These are phyloP conservation scores for Enteromius trimaculatus DNA, from an alignment of 2,797 vertebrate genomes.

Conservation along the genomic window DNA sequence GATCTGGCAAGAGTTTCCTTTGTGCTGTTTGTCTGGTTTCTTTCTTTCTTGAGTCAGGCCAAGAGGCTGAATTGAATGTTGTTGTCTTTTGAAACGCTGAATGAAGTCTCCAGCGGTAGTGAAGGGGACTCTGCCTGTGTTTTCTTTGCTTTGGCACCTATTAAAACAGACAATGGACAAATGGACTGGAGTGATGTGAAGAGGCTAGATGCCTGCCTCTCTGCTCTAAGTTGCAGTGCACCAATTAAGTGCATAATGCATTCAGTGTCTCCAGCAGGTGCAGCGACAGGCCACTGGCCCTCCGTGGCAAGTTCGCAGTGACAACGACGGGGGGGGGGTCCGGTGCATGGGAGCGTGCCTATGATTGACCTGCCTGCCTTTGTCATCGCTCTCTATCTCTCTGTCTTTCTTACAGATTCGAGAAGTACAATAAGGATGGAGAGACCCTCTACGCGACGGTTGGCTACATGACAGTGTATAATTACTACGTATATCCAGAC, in stretches of 20 bases:
- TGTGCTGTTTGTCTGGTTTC: slow-evolving; percentile 79
- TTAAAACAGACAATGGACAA: slow-evolving; percentile 98
- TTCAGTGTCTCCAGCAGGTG: slow-evolving; percentile 99
- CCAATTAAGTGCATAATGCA: slow-evolving; percentile 99
- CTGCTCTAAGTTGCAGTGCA: slow-evolving; percentile 97
- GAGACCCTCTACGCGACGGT: slow-evolving; percentile 98
- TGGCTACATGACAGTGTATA: slow-evolving; percentile 99
- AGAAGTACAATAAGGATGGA: slow-evolving; percentile 99
- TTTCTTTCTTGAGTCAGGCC: slow-evolving; percentile 81
- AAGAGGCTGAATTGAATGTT: slow-evolving; percentile 98
- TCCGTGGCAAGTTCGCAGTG: slow-evolving; percentile 92
- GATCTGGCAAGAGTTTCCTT: slow-evolving; percentile 94
- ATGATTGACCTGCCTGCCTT: slow-evolving; percentile 99
- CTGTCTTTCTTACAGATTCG: slow-evolving; percentile 87
- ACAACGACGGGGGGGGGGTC: slow-evolving; percentile 83
- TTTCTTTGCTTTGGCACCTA: slow-evolving; percentile 99
- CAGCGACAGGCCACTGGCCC: slow-evolving; percentile 90
- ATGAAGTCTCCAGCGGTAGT: slow-evolving; percentile 97
- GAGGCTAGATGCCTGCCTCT: slow-evolving; percentile 91
- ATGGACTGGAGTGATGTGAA: slow-evolving; percentile 99
- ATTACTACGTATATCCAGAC: slow-evolving; percentile 99
- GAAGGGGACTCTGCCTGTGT: slow-evolving; percentile 99
- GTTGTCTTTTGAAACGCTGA: slow-evolving; percentile 98
- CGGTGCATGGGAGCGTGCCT: slow-evolving; percentile 93
- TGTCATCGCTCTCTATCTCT: slow-evolving; percentile 86